phyloP scores from a whole-genome alignment of 1,140 invertebrate species.

The Apolygus lucorum region DNA sequence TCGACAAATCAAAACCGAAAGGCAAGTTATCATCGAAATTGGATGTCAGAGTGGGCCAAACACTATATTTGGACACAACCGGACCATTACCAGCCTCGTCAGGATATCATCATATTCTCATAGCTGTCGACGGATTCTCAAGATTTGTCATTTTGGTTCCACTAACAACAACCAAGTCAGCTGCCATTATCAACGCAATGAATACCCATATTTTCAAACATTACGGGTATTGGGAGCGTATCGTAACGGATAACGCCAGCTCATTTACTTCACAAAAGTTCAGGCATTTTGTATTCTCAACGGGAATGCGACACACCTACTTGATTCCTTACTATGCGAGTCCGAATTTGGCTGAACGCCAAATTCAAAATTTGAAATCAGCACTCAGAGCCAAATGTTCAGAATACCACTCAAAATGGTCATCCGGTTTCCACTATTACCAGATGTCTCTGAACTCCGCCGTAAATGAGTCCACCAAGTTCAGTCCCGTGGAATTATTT shows the following conservation, averaged over 20 bases:
- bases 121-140: not conserved
- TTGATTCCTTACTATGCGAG: not conserved
- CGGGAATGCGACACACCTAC: not conserved
- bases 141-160: not conserved
- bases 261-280: not conserved
- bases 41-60: not conserved
- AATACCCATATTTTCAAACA: too few species aligned
- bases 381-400: not conserved
- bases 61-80: not conserved
- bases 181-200: not conserved
- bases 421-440: too few species aligned
- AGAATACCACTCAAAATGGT: not conserved
- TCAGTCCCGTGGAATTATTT: not conserved
- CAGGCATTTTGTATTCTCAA: not conserved
- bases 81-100: not conserved
- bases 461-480: constrained; percentile 7
- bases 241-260: not conserved
- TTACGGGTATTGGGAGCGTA: too few species aligned
- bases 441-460: too few species aligned
- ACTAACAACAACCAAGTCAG: too few species aligned
- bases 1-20: not conserved
- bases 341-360: too few species aligned
- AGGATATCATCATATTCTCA: not conserved
- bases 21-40: not conserved
- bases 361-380: not conserved